Base-by-base conservation (phyloP, 37 sponge, comb jelly and placozoan species). In the Theonella swinhoei region DNA sequence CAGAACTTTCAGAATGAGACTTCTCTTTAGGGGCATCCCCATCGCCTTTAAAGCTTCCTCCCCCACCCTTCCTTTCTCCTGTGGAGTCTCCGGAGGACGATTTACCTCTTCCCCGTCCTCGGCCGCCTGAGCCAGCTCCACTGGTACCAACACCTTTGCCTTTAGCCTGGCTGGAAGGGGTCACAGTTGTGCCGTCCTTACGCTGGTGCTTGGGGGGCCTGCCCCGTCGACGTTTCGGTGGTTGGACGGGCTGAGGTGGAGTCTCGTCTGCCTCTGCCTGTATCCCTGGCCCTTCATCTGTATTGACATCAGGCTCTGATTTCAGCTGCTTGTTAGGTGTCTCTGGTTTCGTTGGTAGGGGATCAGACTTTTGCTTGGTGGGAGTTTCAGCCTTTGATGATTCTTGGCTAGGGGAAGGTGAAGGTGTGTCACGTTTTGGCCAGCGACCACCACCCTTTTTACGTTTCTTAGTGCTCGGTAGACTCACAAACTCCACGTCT, bases 401-500 rank as follows among this genome's bases (percentile, higher is more conserved):
- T 47, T 47, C 54, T 14, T 47, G 54, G 54, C 54, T 47, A 14
- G 54, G 54, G 11, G 54, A 47, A 14, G 54, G 54, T 17, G 54
- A 47, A 47, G 54, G 54, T 47, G 54, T 47, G 11, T 47, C 54
- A 17, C 54, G 54, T 47, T 47, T 47, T 20, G 39, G 43, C 62
- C 63, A 23, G 22, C 62, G 38, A n/a, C 80, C 80, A 0, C 72
- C 7, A 4, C 66, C 31, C 14, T 28, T 42, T 5, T 67, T 42
- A 29, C 63, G 34, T 8, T 40, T 40, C 39, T 43, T 68, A 33
- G 40, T 26, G 24, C 59, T 39, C 35, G 86, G 86, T 4, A 86
- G 79, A 4, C 78, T 77, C 14, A 86, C 64, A 71, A 86, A 86
- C 72, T 78, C 86, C 25, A 63, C 75, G 24, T 59, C 39, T 64